Conservation (phyloP, 2,113 vertebrate species). For the Periophthalmus modestus region DNA sequence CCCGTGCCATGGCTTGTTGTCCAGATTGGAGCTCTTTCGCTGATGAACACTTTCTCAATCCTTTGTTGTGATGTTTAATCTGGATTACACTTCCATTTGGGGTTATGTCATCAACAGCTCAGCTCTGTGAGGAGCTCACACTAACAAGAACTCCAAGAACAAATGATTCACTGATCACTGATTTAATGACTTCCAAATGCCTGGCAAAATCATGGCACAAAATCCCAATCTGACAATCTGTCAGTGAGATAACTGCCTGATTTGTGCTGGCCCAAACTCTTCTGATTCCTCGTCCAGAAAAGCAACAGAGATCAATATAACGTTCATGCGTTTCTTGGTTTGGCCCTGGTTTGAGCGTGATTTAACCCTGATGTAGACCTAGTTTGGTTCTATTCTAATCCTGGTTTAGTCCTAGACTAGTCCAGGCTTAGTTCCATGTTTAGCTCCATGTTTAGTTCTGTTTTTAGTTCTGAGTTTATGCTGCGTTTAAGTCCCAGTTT, state of each 20-base stretch:
- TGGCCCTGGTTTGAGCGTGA: too few relatives aligned
- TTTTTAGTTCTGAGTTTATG: too few relatives aligned
- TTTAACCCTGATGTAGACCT: too few relatives aligned
- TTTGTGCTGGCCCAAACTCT: neutral
- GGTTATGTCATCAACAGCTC: conserved; percentile 54
- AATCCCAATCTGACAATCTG: neutral
- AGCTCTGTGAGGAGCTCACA: neutral
- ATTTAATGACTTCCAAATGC: conserved; percentile 4
- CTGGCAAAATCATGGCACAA: neutral
- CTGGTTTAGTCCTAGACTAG: too few relatives aligned
- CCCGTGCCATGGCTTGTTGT: neutral
- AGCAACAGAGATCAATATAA: neutral
- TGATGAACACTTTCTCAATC: conserved; percentile 56
- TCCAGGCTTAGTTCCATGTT: too few relatives aligned
- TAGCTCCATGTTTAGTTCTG: too few relatives aligned
- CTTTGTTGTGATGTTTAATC: conserved; percentile 74
- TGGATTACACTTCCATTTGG: conserved; percentile 80
- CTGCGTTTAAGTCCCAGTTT: too few relatives aligned
- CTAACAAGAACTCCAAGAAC: neutral
- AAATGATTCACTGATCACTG: conserved; percentile 3
- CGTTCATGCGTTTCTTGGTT: too few relatives aligned
- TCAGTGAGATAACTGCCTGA: neutral
- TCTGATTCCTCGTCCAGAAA: neutral
- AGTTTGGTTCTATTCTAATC: too few relatives aligned
- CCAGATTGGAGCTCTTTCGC: conserved; percentile 12